Evolutionary conservation across 1,140 invertebrate species (phyloP).

Genomic region (Drosophila subpulchrella): DNA sequence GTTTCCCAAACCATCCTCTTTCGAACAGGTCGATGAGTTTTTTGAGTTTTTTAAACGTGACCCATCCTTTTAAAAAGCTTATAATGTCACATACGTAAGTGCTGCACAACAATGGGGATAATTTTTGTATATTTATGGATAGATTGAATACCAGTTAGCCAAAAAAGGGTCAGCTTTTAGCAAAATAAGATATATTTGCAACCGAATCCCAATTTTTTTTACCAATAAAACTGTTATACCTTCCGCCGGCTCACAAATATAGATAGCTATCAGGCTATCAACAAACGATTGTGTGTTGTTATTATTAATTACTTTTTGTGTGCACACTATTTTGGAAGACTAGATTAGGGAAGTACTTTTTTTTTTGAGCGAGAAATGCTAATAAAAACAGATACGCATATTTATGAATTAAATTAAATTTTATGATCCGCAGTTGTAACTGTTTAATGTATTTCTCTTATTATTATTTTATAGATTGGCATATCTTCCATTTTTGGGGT

Average conservation of each 20-base stretch:
- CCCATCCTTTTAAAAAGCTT: background rate
- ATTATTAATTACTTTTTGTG: constrained; percentile 14
- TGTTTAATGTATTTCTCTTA: background rate
- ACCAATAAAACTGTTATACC: background rate
- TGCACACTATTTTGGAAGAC: background rate
- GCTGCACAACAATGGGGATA: background rate
- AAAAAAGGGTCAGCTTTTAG: background rate
- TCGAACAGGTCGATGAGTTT: background rate
- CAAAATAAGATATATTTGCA: too few species aligned
- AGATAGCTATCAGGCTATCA: constrained; percentile 1
- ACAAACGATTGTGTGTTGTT: constrained; percentile 2
- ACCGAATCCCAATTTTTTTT: too few species aligned
- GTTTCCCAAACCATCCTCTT: background rate
- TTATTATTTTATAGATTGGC: constrained; percentile 51
- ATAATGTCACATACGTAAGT: background rate
- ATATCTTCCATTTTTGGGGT: constrained; percentile 90
- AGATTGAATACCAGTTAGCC: background rate
- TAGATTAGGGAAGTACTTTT: background rate
- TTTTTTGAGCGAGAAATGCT: background rate
- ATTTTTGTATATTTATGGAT: background rate
- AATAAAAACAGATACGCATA: constrained; percentile 45
- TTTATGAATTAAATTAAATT: constrained; percentile 1
- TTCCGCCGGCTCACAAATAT: background rate
- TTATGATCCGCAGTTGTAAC: background rate
- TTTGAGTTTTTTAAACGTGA: background rate